Base-by-base conservation (phyloP, 2,888 invertebrate species). In the Dolichopus griseipennis region DNA sequence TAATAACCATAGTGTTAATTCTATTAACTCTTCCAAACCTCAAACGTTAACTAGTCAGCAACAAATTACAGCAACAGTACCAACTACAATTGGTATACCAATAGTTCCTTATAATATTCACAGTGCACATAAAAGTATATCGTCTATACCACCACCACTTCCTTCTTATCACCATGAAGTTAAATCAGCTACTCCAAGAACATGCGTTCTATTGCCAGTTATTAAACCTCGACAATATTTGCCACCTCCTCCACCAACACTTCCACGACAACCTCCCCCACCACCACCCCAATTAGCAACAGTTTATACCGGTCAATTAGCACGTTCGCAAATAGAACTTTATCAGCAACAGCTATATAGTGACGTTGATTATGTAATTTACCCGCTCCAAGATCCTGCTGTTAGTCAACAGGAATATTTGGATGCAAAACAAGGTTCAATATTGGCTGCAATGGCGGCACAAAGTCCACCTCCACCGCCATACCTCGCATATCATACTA, bases 291-390 rank as follows among this genome's bases (percentile, higher is more conserved):
- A 88, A 63, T 83, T 91, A 5, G 90, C 92, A 0, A 90, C 91
- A 0, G 86, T 89, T 1, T 89, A 89, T 74, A 86, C 88, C 52
- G 87, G 86, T 73, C 89, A 90, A 74, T 81, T 90, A 64, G 88
- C 89, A 0, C 83, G 88, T 21, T 88, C 89, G 33, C 93, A 93
- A 77, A 89, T 93, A 70, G 92, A 93, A 72, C 90, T 92, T 76
- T 95, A 93, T 75, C 91, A 93, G 75, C 92, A 93, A 76, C 94
- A 94, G 77, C 84, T 95, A 68, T 93, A 92, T 75, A 94, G 94
- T 70, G 94, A 95, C 76, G 92, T 93, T 4, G 94, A 95, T 80
- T 95, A 93, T 76, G 94, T 95, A 9, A 92, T 94, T 78, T 95
- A 93, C 76, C 94, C 94, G 0, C 80, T 93, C 71, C 93, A 93